Base-by-base conservation (phyloP, 2,113 vertebrate genomes). In the Lutjanus erythropterus region DNA sequence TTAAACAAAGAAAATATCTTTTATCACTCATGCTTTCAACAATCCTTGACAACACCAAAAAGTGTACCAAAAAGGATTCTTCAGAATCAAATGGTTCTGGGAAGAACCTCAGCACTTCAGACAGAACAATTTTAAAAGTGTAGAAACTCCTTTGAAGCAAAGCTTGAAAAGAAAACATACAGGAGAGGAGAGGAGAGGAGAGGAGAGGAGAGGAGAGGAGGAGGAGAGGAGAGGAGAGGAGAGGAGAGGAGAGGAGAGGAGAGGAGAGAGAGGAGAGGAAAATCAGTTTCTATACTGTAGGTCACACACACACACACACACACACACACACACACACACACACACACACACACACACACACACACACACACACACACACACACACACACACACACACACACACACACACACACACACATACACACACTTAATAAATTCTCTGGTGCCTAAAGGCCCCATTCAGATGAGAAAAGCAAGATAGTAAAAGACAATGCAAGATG, bases 241-340 rank as follows among this genome's bases (percentile, higher is more conserved):
- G 11, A 31, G 39, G 4, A 39, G 9, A 39, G 37, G 37, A 39
- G 5, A 39, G 37, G 37, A 39, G 5, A 39, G 37, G 37, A 39
- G 8, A 39, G 37, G 37, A 9, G 8, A 39, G 29, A 50, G 46
- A 31, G 3, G 25, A 46, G 11, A 62, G 4, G 19, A 23, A 53
- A 78, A 78, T 60, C 55, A 68, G 41, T 42, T 55, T 77, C 59
- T 64, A 16, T 56, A 61, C 46, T n/a, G n/a, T n/a, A n/a, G n/a
- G n/a, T n/a, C n/a, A 58, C 59, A 44, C 47, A 70, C 35, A 55
- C 29, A 81, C 39, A 56, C 5, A 49, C 23, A 39, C 33, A 37
- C 31, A 37, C 31, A 60, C 23, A 18, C 59, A 19, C 5, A 5
- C 27, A 65, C 42, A 50, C 35, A 55, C 27, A 58, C 41, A 71